Base-by-base conservation (phyloP, 2,797 vertebrate species). In the Falco rusticolus region DNA sequence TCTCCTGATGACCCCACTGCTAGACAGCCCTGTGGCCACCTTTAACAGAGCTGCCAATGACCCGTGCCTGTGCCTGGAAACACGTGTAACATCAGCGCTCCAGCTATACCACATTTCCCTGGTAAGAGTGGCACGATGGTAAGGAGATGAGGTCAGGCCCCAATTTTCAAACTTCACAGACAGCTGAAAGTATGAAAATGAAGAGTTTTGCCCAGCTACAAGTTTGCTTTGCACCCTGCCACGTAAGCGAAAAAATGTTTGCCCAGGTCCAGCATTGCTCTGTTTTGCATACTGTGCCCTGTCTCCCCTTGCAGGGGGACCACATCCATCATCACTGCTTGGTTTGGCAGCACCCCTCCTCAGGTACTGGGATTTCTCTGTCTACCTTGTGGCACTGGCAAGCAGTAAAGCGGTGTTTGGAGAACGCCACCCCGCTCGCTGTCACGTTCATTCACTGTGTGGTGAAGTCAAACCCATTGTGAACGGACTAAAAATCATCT, bases 401-500 rank as follows among this genome's bases (percentile, higher is more conserved):
- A 76, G 70, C 22, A 33, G 63, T 18, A 47, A 84, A 71, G 76
- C 3, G 0, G 20, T 16, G n/a, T 79, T 69, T 78, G 34, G 33
- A 83, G 56, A 85, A 68, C 4, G 2, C 29, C 37, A 39, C 37
- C 37, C 65, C 0, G 0, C 63, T 79, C 4, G 3, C 56, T 28
- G 68, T 43, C 77, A 64, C 33, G 2, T 81, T 84, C 93, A 59
- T 90, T 93, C 70, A 45, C 80, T 51, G 13, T 14, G 59, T 43
- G 34, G 39, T 72, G 74, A 82, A 91, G 92, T 88, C 91, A 85
- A 94, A 26, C 34, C 57, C 74, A 79, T 91, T 75, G 25, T 90
- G 75, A 96, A 92, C 2, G 18, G 89, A 75, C 89, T 96, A 85
- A 95, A 87, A 90, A 93, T 87, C 86, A 79, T 95, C 95, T 94